Evolutionary conservation across 2,797 vertebrate genomes (phyloP).

Genomic region (Hoplostethus atlanticus): DNA sequence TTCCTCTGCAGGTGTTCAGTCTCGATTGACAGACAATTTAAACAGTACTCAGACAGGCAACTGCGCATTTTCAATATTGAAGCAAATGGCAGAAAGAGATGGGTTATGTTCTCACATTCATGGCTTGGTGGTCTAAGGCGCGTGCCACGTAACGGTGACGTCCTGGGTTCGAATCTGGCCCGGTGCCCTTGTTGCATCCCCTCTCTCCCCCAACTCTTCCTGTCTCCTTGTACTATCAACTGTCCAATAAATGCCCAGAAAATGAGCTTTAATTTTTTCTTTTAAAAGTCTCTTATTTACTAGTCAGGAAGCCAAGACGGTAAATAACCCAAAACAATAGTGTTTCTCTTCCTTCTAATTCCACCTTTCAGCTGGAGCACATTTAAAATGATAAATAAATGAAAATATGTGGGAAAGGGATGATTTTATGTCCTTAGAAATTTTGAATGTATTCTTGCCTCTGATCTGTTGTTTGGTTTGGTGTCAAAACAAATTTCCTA

Average conservation of each 20-base stretch:
- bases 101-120: too few species aligned
- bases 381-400: slow-evolving; percentile 50
- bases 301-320: not conserved
- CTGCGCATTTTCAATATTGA: not conserved
- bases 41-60: not conserved
- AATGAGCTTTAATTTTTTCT: too few species aligned
- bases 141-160: too few species aligned
- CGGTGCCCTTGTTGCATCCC: too few species aligned
- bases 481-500: slow-evolving; percentile 67
- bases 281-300: not conserved
- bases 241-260: too few species aligned
- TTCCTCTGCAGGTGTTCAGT: too few species aligned
- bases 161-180: too few species aligned
- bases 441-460: slow-evolving; percentile 37
- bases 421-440: slow-evolving; percentile 32
- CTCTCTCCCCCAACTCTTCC: too few species aligned
- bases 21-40: not conserved
- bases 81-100: slow-evolving; percentile 12
- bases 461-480: slow-evolving; percentile 66
- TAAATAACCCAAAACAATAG: slow-evolving; percentile 35
- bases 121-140: too few species aligned
- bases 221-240: too few species aligned
- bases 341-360: slow-evolving; percentile 35
- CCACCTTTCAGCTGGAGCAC: slow-evolving; percentile 31
- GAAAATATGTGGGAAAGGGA: slow-evolving; percentile 7